These are phyloP conservation scores for Drosophila fuyamai DNA, from an alignment of 1,140 invertebrate genomes.

Conservation along the genomic window DNA sequence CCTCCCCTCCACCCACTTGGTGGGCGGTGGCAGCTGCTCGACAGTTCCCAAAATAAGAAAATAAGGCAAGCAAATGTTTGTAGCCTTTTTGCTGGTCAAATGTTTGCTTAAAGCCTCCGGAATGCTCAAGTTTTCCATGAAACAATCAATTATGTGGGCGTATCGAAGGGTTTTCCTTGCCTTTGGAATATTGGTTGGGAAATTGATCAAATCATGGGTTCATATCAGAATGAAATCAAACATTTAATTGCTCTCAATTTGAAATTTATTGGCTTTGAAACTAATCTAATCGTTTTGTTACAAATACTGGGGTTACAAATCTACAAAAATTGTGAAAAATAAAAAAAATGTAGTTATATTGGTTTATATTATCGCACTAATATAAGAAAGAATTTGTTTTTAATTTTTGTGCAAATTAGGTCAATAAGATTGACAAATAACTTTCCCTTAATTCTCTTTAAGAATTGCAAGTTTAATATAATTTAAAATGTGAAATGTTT, in stretches of 20 bases:
- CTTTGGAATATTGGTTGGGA: constrained; percentile 5
- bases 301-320: too few species aligned
- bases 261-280: neutral
- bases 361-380: too few species aligned
- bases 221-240: neutral
- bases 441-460: too few species aligned
- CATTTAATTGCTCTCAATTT: constrained; percentile 1
- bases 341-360: too few species aligned
- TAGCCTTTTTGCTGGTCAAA: constrained; percentile 28
- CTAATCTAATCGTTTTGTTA: too few species aligned
- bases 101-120: constrained; percentile 37
- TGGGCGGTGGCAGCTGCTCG: constrained; percentile 36
- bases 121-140: constrained; percentile 20
- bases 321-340: too few species aligned
- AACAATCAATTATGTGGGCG: constrained; percentile 34
- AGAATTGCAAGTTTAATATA: too few species aligned
- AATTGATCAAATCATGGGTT: constrained; percentile 15
- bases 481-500: neutral
- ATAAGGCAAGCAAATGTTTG: constrained; percentile 37
- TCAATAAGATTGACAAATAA: too few species aligned
- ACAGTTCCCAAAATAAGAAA: constrained; percentile 40
- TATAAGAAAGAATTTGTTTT: too few species aligned
- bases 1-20: constrained; percentile 1
- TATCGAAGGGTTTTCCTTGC: constrained; percentile 1
- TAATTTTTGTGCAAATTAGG: too few species aligned